A percentile compares a stretch with the other conserved stretches of the same genome.
Conservation (phyloP, 2,888 invertebrate species). For the Acrobasis repandana region DNA sequence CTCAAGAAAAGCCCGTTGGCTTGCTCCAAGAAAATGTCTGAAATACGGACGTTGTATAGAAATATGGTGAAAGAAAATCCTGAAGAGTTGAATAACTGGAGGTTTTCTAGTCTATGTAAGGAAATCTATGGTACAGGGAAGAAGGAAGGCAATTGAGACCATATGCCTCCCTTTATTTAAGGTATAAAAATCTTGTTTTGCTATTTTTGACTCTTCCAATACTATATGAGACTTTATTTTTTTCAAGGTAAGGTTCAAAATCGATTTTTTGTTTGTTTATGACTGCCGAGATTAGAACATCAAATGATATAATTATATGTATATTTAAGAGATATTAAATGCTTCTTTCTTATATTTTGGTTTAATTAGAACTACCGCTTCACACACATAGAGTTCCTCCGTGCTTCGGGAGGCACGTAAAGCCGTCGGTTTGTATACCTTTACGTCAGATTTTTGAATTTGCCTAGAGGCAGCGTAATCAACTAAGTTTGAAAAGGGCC, state of each 20-base stretch:
- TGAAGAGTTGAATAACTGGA: constrained; percentile 56
- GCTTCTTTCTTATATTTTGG: not conserved
- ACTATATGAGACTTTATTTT: not conserved
- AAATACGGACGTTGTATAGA: constrained; percentile 66
- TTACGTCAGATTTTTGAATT: too few species aligned
- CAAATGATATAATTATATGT: not conserved
- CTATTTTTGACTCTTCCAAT: not conserved
- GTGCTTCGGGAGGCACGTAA: too few species aligned
- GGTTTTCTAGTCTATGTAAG: constrained; percentile 66
- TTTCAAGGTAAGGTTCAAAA: not conserved
- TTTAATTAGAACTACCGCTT: not conserved
- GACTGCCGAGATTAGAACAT: not conserved
- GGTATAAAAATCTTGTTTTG: too few species aligned
- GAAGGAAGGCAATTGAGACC: constrained; percentile 33
- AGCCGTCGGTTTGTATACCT: too few species aligned
- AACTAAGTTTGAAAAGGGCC: too few species aligned
- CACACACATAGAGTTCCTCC: too few species aligned
- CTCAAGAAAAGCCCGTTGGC: constrained; percentile 62
- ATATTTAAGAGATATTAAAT: constrained; percentile 11
- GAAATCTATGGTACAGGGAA: constrained; percentile 76
- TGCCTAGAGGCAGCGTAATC: too few species aligned
- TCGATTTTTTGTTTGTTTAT: not conserved
- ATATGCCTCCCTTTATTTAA: not conserved
- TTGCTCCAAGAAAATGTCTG: constrained; percentile 73
- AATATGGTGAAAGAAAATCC: constrained; percentile 62